A percentile compares a stretch with the other conserved stretches of the same genome.
Conservation (phyloP, 64 coral and sea anemone species). For the Montipora foliosa region DNA sequence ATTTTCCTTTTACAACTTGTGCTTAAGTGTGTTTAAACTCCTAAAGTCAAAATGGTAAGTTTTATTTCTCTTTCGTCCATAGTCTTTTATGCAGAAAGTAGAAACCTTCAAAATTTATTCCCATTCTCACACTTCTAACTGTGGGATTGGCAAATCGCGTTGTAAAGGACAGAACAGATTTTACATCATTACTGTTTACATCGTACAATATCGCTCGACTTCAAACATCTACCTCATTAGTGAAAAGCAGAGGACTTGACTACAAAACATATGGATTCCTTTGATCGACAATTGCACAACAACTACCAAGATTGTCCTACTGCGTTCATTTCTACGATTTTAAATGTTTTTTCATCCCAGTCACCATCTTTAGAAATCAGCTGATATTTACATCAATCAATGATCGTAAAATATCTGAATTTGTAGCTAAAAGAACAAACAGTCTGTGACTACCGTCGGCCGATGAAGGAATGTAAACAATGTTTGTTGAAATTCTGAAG, state of each 20-base stretch:
- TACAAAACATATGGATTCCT: no score
- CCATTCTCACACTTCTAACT: not conserved
- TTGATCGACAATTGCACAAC: no score
- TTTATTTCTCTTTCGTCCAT: not conserved
- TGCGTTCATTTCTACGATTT: not conserved
- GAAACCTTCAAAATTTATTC: no score
- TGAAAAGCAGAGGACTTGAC: no score
- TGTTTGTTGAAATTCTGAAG: not conserved
- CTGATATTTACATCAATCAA: not conserved
- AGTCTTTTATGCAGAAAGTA: no score
- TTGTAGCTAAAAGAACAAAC: not conserved
- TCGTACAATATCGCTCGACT: not conserved
- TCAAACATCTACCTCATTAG: not conserved
- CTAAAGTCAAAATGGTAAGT: conserved; percentile 44
- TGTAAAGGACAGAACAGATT: not conserved
- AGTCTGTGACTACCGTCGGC: not conserved
- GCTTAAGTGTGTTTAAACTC: not conserved
- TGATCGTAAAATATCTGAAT: not conserved
- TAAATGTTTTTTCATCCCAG: not conserved
- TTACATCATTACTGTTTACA: not conserved
- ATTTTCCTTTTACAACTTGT: not conserved
- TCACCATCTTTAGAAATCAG: not conserved
- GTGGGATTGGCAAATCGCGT: not conserved
- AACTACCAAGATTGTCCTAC: no score
- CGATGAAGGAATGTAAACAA: conserved; percentile 51